Base-by-base conservation (phyloP, 2,888 invertebrate genomes). In the Noctua pronuba region DNA sequence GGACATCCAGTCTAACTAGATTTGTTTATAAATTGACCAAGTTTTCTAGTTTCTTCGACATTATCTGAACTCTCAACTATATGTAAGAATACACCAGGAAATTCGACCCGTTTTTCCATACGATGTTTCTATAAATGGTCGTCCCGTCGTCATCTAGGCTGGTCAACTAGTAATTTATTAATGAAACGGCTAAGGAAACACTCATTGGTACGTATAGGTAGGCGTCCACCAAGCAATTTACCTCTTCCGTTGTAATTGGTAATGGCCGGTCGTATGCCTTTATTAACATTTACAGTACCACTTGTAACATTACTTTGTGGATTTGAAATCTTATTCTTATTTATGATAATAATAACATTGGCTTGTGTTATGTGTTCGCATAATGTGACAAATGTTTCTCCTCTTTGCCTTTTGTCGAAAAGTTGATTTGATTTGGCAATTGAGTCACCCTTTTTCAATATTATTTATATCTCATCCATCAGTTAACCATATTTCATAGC, bases 201-300 rank as follows among this genome's bases (percentile, higher is more conserved):
- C 69, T 79, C 67, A 70, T 84, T 85, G 73, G 44, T 72, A 77
- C 83, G 72, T 84, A 83, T 78, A 70, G 83, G 89, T 88, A 88
- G 89, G 88, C 88, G 87, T 90, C 58, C 83, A 79, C 85, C 79
- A 81, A 86, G 87, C 87, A 91, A 91, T 90, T 90, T 79, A 81
- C 85, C 79, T 83, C 77, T 88, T 88, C 90, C 88, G 82, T 80
- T 78, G 83, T 88, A 90, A 86, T 89, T 86, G 88, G 75, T 85
- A 83, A 88, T 86, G 73, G 62, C 68, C 67, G 64, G 67, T 73
- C 58, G 52, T 71, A 79, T 67, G 74, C 66, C 73, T 78, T 60
- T 86, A 73, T 79, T 64, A 73, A 38, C 65, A 65, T 65, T 66
- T 52, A 41, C 66, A 49, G 46, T 72, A 38, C 13, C 41, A 38